Base-by-base conservation (phyloP, 2,888 invertebrate species). In the Ophraella communa region DNA sequence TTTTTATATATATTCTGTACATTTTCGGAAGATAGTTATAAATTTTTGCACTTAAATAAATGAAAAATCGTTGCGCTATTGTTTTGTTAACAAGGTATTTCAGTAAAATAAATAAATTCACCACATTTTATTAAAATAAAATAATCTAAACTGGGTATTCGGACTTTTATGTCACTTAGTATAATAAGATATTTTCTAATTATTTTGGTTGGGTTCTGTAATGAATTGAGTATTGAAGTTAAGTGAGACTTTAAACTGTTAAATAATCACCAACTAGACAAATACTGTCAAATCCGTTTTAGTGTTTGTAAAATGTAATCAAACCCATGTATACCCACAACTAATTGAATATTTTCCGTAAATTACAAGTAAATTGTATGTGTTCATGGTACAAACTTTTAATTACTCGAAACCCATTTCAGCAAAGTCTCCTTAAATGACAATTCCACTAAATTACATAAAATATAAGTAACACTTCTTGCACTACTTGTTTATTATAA, bases 221-320 rank as follows among this genome's bases (percentile, higher is more conserved):
- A 39, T 39, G 24, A 55, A 39, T 18, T 35, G 33, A 23, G 20
- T 23, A 27, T 23, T 44, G 7, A 27, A 47, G 35, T 58, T 58
- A 21, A 47, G 47, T 58, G 47, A n/a, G 7, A 24, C 23, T 42
- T 24, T 8, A 18, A 56, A 20, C 45, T 33, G 21, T 21, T 27
- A 24, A 51, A 45, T 45, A 27, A 45, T 10, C 42, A 45, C 30
- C 4, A 39, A 35, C 59, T 21, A 42, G 27, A 35, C 58, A 64
- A 66, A 64, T 30, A 56, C 47, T 60, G 64, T 64, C 53, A 59
- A 54, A 62, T 65, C 59, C 55, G 66, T 65, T 65, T 58, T 53
- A 27, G 58, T 52, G 52, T 55, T 54, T 61, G 64, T 56, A 68
- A 65, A n/a, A 65, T 66, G 52, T 62, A 65, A 68, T 68, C 64